Percentiles rank a stretch among this genome's conserved stretches.
Conservation (phyloP, 2,113 vertebrate species). For the Rhabdomys dilectus region DNA sequence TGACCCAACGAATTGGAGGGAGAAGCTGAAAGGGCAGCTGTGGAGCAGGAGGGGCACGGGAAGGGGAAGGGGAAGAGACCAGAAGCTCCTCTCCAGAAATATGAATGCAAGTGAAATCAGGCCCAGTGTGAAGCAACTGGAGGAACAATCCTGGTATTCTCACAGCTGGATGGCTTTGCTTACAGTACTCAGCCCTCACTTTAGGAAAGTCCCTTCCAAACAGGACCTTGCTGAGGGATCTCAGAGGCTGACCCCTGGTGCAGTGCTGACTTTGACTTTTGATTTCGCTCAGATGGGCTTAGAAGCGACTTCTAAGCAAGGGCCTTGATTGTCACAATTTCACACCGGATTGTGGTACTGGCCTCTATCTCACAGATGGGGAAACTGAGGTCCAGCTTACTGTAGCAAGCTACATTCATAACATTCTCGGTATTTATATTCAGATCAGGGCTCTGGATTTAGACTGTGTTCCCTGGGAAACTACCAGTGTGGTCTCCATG, state of each 20-base stretch:
- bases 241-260: slow-evolving; percentile 24
- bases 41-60: not conserved
- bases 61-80: not conserved
- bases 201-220: slow-evolving; percentile 73
- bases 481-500: slow-evolving; percentile 63
- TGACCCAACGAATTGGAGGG: slow-evolving; percentile 21
- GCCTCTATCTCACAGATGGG: not conserved
- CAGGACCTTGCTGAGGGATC: slow-evolving; percentile 5
- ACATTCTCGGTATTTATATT: not conserved
- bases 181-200: slow-evolving; percentile 76
- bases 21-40: slow-evolving; percentile 30
- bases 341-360: not conserved
- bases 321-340: not conserved
- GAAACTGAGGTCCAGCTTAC: not conserved
- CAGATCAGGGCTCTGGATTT: slow-evolving; percentile 38
- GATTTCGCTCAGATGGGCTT: not conserved
- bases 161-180: slow-evolving; percentile 77
- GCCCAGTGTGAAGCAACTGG: slow-evolving; percentile 73
- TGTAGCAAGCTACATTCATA: not conserved
- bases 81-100: slow-evolving; percentile 57
- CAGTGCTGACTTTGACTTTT: slow-evolving; percentile 45
- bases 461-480: slow-evolving; percentile 5
- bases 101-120: slow-evolving; percentile 70
- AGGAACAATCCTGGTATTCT: slow-evolving; percentile 67
- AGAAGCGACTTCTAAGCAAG: not conserved